Base-by-base conservation (phyloP, 2,888 invertebrate genomes). In the Drosophila kanekoi region DNA sequence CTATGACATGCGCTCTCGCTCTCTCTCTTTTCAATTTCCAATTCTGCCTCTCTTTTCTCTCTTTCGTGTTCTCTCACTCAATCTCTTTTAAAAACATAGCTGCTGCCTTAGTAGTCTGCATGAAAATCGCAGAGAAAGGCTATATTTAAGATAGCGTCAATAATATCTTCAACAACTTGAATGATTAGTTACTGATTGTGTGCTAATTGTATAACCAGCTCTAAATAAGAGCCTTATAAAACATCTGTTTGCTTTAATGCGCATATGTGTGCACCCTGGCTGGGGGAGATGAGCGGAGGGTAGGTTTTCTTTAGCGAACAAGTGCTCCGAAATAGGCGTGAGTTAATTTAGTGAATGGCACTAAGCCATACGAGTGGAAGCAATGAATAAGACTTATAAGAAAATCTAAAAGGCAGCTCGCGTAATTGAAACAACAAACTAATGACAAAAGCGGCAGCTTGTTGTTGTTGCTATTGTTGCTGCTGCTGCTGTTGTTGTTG, bases 341-440 rank as follows among this genome's bases (percentile, higher is more conserved):
- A 74, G 44, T 73, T 60, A 64, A 48, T 54, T 73, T 64, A 56
- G 73, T 73, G 59, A 68, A 63, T 73, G 73, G 47, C 57, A 58
- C 45, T 56, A 61, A 72, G 37, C 28, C 8, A 14, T 16, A n/a
- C 52, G 41, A 53, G 18, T 40, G n/a, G 40, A 18, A 53, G 18
- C 32, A 47, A 33, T 54, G 37, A 52, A 38, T 11, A 51, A 62
- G 43, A 48, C 38, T 8, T 44, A 32, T 28, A 44, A 23, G 13
- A 37, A 61, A 61, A 28, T 28, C 45, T 45, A 38, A 33, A 44
- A 61, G 57, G 33, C 47, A 43, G 41, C 32, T 3, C n/a, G 51
- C 47, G 38, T 67, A 72, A 72, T 72, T 77, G 72, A 77, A 77
- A 72, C 60, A 62, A 35, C 66, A 59, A 64, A 58, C 61, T 62